Evolutionary conservation across 2,113 vertebrate species (phyloP), one percentile per base, ranked within the genome.

Genomic region (Polyodon spathula): DNA sequence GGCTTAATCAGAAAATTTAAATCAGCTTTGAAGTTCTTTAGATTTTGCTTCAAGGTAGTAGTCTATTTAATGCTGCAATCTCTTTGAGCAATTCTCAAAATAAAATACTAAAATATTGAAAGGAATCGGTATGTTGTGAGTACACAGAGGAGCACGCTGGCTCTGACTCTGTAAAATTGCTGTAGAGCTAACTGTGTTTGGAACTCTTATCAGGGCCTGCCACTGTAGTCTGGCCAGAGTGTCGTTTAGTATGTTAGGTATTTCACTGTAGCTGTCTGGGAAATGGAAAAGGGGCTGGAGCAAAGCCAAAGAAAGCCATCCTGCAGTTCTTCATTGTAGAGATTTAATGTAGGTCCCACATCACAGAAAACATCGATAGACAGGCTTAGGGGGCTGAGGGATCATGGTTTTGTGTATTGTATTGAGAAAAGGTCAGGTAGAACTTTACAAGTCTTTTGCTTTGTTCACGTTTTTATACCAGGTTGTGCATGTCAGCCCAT

Each of bases 191-290:
- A 50, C 12, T n/a, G 12, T 50, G 12, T 50, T 6, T 50, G 48
- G 48, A 50, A n/a, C 15, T 40, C 39, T 61, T 60, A 63, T 48
- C 58, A 15, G 56, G 40, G 39, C 8, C 40, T 39, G 40, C 14
- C 42, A 42, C 8, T 44, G 41, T 11, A 27, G 60, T 54, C 14
- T 46, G 15, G 27, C 40, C 27, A 61, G 15, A 51, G 37, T 14
- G 58, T 60, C 17, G 44, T 48, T 38, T 6, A 39, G 60, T 42
- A 41, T 40, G 15, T 61, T 44, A 61, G 48, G 60, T 41, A 61
- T 61, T 61, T 61, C 46, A 40, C 11, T 42, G 15, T 4, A 40
- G 48, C 50, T 0, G 0, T 37, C 50, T 0, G 0, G 37, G 64
- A 44, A 56, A n/a, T 17, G 41, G 60, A 12, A 15, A 39, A 38